phyloP scores from a whole-genome alignment of 1,140 invertebrate species.

The Euwallacea fornicatus region DNA sequence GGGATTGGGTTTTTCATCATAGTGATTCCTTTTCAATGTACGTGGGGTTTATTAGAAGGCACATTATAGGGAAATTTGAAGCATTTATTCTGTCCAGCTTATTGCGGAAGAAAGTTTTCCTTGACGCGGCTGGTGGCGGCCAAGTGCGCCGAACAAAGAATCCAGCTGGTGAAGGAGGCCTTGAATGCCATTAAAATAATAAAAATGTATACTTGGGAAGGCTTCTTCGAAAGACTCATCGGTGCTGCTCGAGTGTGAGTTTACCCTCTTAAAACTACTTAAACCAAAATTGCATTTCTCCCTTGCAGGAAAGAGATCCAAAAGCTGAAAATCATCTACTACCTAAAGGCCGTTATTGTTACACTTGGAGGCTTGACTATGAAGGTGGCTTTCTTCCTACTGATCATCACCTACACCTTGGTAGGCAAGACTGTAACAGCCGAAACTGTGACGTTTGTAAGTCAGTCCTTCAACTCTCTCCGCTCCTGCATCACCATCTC shows the following conservation, averaged over 20 bases:
- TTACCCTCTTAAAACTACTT: background rate
- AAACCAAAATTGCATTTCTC: background rate
- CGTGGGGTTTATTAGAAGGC: background rate
- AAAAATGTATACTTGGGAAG: slow-evolving; percentile 90
- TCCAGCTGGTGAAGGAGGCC: slow-evolving; percentile 83
- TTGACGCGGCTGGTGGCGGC: slow-evolving; percentile 38
- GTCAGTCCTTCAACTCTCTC: slow-evolving; percentile 72
- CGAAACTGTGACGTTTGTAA: slow-evolving; percentile 74
- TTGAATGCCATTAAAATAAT: slow-evolving; percentile 78
- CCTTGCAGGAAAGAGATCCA: slow-evolving; percentile 44
- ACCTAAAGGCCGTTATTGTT: slow-evolving; percentile 43
- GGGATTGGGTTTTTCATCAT: slow-evolving; percentile 78
- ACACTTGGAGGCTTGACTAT: slow-evolving; percentile 64
- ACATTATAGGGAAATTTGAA: background rate
- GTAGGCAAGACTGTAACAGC: slow-evolving; percentile 68
- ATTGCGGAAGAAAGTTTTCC: slow-evolving; percentile 40
- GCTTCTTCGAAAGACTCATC: slow-evolving; percentile 72
- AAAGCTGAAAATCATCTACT: slow-evolving; percentile 44
- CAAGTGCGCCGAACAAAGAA: slow-evolving; percentile 73
- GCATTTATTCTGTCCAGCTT: slow-evolving; percentile 33
- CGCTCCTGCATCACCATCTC: slow-evolving; percentile 73
- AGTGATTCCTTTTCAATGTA: slow-evolving; percentile 83
- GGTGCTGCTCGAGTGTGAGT: slow-evolving; percentile 39
- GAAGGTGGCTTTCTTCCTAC: slow-evolving; percentile 55
- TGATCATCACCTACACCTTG: slow-evolving; percentile 75